A percentile compares a stretch with the other conserved stretches of the same genome.
Conservation (phyloP, 2,113 vertebrate genomes). For the Seriola rivoliana region DNA sequence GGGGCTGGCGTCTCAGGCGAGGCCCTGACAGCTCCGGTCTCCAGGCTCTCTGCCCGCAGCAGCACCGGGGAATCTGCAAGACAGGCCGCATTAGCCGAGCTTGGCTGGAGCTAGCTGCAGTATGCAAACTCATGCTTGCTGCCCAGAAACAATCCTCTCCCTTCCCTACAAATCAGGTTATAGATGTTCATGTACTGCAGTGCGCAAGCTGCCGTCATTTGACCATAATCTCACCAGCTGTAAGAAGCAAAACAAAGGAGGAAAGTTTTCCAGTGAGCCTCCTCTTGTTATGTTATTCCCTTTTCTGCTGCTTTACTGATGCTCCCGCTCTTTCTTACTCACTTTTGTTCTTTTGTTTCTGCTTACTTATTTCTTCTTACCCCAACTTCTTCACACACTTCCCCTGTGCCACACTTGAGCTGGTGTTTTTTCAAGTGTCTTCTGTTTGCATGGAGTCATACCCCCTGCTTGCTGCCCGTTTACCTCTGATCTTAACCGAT, state of each 20-base stretch:
- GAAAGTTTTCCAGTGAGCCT: neutral
- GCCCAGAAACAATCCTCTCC: constrained; percentile 43
- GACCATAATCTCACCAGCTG: constrained; percentile 25
- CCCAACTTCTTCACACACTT: neutral
- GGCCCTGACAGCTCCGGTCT: constrained; percentile 73
- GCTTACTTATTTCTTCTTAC: neutral
- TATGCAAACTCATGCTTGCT: constrained; percentile 36
- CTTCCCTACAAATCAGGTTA: constrained; percentile 49
- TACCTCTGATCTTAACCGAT: constrained; percentile 68
- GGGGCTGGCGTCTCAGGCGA: constrained; percentile 58
- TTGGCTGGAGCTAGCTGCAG: constrained; percentile 44
- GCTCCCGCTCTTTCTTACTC: neutral
- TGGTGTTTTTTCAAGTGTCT: constrained; percentile 69
- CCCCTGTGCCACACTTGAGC: neutral
- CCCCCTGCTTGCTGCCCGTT: constrained; percentile 39
- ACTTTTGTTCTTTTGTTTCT: constrained; percentile 10
- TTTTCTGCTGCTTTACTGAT: neutral
- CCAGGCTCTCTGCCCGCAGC: constrained; percentile 67
- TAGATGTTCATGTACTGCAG: constrained; percentile 23
- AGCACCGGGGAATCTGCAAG: constrained; percentile 54
- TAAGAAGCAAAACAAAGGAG: constrained; percentile 20
- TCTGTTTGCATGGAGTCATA: constrained; percentile 58
- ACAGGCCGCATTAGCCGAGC: constrained; percentile 59
- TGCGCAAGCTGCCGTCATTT: constrained; percentile 33
- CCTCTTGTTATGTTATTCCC: neutral